These are phyloP conservation scores for Cochlearius cochlearius DNA, from an alignment of 2,113 vertebrate genomes.

Conservation along the genomic window DNA sequence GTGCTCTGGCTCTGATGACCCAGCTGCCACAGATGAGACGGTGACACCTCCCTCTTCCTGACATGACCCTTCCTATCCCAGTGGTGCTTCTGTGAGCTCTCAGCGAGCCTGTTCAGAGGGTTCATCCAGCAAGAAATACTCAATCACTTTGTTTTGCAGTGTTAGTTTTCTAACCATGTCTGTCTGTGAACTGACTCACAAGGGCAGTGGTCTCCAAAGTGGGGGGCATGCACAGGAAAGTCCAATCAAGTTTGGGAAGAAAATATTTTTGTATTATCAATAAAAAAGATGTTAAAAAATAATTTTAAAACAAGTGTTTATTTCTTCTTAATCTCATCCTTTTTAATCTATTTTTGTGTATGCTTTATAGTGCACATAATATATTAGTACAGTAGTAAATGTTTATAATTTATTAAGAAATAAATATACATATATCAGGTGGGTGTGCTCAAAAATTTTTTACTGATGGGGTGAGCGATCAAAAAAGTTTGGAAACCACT, in stretches of 20 bases:
- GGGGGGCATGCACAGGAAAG: not conserved
- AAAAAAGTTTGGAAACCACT: not conserved
- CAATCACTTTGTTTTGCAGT: not conserved
- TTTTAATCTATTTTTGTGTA: not conserved
- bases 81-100: not conserved
- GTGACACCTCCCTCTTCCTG: not conserved
- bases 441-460: not conserved
- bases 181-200: not conserved
- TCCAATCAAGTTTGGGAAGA: not conserved
- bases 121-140: not conserved
- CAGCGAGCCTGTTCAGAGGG: not conserved
- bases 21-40: not conserved
- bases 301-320: not conserved
- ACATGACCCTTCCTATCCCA: not conserved
- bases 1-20: not conserved
- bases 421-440: too few relatives aligned
- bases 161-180: not conserved
- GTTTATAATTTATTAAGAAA: not conserved
- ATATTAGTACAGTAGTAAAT: not conserved
- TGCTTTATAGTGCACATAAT: not conserved
- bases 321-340: not conserved
- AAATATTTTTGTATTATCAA: not conserved
- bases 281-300: not conserved
- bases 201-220: not conserved
- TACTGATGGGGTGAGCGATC: fast-evolving